Conservation (phyloP, 2,113 vertebrate genomes). For the Phalacrocorax pelagicus region DNA sequence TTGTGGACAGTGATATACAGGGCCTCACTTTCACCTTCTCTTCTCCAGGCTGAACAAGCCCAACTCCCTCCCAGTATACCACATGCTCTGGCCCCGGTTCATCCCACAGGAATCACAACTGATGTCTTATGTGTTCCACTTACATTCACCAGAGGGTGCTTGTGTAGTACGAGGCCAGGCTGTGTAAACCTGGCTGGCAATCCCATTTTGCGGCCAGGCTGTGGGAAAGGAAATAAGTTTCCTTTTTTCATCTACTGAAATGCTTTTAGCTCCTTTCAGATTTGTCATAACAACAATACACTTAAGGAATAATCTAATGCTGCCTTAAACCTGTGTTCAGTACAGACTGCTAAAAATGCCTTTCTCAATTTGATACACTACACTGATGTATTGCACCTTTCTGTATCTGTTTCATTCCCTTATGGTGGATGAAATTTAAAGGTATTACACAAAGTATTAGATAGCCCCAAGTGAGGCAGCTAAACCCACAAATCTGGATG, state of each 20-base stretch:
- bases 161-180: background rate
- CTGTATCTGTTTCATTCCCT: conserved; percentile 52
- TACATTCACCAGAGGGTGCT: background rate
- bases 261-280: conserved; percentile 64
- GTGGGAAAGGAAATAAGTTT: conserved; percentile 25
- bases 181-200: background rate
- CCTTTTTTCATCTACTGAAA: conserved; percentile 16
- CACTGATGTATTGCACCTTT: conserved; percentile 41
- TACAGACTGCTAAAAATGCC: conserved; percentile 47
- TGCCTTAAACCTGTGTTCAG: background rate
- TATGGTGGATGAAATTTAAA: conserved; percentile 40
- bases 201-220: background rate
- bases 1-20: background rate
- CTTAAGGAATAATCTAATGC: conserved; percentile 40
- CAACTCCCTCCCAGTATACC: background rate
- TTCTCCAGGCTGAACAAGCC: background rate
- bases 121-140: background rate
- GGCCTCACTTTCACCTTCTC: background rate
- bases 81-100: background rate
- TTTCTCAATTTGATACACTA: conserved; percentile 57
- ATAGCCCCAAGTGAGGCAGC: conserved; percentile 14
- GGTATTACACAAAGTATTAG: conserved; percentile 16
- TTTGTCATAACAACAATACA: conserved; percentile 55
- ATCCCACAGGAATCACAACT: background rate
- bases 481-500: background rate